Conservation (phyloP, 1,140 invertebrate genomes). For the Ostrea denselamellosa region DNA sequence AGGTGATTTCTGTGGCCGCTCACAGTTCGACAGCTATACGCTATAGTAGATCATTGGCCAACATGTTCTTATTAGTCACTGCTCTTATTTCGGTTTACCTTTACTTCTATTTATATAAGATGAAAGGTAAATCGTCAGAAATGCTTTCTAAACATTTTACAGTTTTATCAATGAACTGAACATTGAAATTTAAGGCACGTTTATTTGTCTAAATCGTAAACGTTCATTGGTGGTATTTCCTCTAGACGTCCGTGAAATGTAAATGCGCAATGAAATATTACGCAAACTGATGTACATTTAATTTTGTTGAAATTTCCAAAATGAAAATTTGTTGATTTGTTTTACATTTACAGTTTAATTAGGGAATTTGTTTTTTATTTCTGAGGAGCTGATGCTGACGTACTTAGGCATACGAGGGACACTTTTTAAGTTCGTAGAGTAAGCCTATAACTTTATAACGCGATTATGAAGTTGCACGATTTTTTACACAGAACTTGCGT, state of each 20-base stretch:
- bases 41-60: neutral
- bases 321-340: neutral
- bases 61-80: slow-evolving; percentile 21
- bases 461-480: too few species aligned
- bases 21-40: neutral
- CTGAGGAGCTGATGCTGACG: too few species aligned
- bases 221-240: neutral
- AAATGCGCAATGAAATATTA: neutral
- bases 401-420: too few species aligned
- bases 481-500: too few species aligned
- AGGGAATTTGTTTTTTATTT: too few species aligned
- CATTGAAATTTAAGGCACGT: neutral
- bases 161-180: neutral
- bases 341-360: neutral
- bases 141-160: neutral
- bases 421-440: too few species aligned
- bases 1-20: neutral
- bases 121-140: neutral
- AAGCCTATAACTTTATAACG: too few species aligned
- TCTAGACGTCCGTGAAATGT: neutral
- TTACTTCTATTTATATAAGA: slow-evolving; percentile 13
- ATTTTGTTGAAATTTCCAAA: neutral
- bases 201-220: neutral
- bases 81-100: neutral
- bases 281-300: neutral